Base-by-base conservation (phyloP, 2,113 vertebrate genomes). In the Machaerirhynchus nigripectus region DNA sequence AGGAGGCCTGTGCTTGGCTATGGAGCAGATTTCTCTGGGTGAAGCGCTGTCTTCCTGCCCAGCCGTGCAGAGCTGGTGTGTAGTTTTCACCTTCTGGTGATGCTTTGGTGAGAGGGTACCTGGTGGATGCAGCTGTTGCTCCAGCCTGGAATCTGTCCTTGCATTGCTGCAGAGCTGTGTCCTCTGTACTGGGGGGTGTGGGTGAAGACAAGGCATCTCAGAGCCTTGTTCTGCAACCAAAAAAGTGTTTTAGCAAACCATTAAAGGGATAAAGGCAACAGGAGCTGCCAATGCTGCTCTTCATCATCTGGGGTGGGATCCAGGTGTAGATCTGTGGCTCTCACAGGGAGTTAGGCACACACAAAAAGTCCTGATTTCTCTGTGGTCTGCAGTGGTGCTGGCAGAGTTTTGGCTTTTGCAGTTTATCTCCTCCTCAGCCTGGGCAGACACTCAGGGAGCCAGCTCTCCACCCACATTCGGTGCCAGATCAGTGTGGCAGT, bases 381-480 rank as follows among this genome's bases (percentile, higher is more conserved):
- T 9, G 8, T 8, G 1, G 56, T n/a, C 33, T 78, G 47, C 76
- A 55, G 53, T n/a, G 70, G 31, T 74, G 46, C 47, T 27, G 63
- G 28, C 63, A 42, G 21, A 57, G 26, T 71, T 83, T 4, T 31
- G 53, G 23, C 3, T 2, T 35, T 52, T n/a, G 7, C 20, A 11
- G 12, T 68, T 68, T 35, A 4, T 74, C 64, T 84, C 53, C 44
- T 50, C 31, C 49, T 50, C 55, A 73, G 68, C 20, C 53, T 39
- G 49, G 22, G 73, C 31, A 86, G 80, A 55, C 31, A 1, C 59
- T 77, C 4, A 1, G 1, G 2, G 46, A 35, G 18, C 14, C 56
- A 57, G 59, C 40, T 79, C 26, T 40, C 13, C 5, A 0, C 56
- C 46, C 0, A 1, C 69, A 40, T 55, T 13, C 4, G 0, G 30